phyloP scores from a whole-genome alignment of 2,113 vertebrate species.

The Chrysemys picta region DNA sequence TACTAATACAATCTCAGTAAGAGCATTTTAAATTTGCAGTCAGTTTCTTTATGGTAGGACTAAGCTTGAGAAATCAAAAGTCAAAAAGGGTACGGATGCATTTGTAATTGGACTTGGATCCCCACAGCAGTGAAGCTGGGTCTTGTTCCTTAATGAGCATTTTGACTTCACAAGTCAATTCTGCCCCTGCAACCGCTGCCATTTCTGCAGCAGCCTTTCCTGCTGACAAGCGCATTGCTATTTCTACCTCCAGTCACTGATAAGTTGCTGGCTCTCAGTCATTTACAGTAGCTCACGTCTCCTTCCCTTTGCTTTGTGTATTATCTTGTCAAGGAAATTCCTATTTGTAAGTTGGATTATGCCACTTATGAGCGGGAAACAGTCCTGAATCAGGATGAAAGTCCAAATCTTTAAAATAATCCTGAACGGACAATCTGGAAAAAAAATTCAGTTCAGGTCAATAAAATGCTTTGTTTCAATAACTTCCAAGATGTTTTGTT shows the following conservation, averaged over 20 bases:
- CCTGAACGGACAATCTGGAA: too few species aligned
- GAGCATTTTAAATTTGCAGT: background rate
- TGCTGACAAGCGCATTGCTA: background rate
- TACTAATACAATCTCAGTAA: background rate
- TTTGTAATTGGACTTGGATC: background rate
- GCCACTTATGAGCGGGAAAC: background rate
- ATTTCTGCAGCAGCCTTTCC: background rate
- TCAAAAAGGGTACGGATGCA: background rate
- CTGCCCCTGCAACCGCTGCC: background rate
- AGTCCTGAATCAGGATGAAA: too few species aligned
- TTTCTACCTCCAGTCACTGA: background rate
- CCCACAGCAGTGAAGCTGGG: background rate
- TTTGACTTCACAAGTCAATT: background rate
- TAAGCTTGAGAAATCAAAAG: background rate
- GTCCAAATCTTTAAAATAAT: too few species aligned
- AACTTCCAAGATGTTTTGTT: too few species aligned
- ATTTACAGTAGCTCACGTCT: background rate
- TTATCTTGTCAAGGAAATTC: background rate
- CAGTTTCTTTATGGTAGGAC: background rate
- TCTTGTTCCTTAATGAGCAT: background rate
- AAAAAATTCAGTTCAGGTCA: too few species aligned
- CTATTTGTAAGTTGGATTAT: background rate
- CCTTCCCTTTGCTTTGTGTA: background rate
- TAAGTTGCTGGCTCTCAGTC: background rate
- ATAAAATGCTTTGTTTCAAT: too few species aligned